Evolutionary conservation across 2,797 vertebrate genomes (phyloP).

Genomic region (Ptychobarbus kaznakovi): DNA sequence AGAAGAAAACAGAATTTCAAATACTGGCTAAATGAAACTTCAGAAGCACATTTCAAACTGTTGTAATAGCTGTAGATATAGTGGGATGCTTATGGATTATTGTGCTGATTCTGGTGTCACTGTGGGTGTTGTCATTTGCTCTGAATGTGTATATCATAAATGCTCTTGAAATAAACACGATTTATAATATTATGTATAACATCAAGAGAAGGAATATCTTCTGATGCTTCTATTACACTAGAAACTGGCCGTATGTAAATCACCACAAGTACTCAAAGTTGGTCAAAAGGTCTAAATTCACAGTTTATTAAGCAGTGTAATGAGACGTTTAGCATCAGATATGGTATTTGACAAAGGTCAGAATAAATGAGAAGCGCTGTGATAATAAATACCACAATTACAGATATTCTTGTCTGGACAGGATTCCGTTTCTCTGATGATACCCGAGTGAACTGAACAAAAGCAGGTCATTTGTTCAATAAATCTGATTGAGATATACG

Average conservation of each 20-base stretch:
- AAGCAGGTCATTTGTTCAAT: not conserved
- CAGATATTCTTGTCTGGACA: not conserved
- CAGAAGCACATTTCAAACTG: not conserved
- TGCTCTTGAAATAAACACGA: not conserved
- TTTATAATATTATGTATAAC: not conserved
- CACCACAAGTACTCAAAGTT: not conserved
- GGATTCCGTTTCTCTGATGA: not conserved
- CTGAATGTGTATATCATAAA: not conserved
- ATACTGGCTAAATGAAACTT: not conserved
- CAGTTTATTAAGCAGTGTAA: not conserved
- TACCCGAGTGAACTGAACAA: not conserved
- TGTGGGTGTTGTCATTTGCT: not conserved
- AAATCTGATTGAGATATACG: not conserved
- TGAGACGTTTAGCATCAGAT: not conserved
- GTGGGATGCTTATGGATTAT: not conserved
- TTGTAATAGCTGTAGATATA: not conserved
- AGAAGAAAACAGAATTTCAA: not conserved
- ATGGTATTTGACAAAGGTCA: conserved; percentile 13
- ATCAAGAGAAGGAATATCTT: not conserved
- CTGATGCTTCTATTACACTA: not conserved
- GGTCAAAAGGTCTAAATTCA: not conserved
- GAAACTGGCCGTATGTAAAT: not conserved
- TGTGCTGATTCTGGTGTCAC: not conserved
- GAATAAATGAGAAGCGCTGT: not conserved
- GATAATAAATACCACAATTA: not conserved